Evolutionary conservation across 2,888 invertebrate species (phyloP), one percentile per base, ranked within the genome.

Genomic region (Chloroclysta siterata): DNA sequence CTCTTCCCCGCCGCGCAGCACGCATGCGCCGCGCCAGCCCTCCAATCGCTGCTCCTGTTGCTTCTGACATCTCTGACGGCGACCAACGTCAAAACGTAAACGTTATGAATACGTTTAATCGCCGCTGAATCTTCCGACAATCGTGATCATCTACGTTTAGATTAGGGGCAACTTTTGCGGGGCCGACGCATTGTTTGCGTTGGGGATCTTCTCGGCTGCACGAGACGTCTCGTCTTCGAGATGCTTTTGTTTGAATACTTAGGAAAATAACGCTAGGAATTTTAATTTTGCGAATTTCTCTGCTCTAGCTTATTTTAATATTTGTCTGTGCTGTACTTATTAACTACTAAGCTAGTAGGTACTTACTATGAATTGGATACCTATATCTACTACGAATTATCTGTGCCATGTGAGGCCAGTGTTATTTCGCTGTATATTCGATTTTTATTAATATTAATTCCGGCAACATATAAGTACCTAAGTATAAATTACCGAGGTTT

Each of bases 81-180:
- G 81, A 81, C 78, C 79, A 79, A 89, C 81, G 85, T 88, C 89
- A 87, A 85, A 88, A 87, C 85, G 84, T 84, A 85, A 89, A 87
- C 85, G 88, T 85, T 81, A 89, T 89, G 90, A 91, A 90, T 90
- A 90, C 88, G 87, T 79, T 85, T 88, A 88, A 90, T 88, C 87
- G 85, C 80, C 81, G 78, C 80, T 73, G 82, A 86, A 88, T 87
- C 85, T 84, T 80, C 80, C 81, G 81, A 87, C 87, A 84, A 88
- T 87, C 84, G 82, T 75, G 79, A 84, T 83, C 79, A 85, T 89
- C 84, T 85, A 82, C 84, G 83, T 83, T 82, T 78, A 84, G 84
- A 87, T 84, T 84, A 82, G 78, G 56, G 79, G 65, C 77, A 83
- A 83, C 80, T 84, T 84, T 80, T 77, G 80, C 79, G 76, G 71